Percentiles rank a stretch among this genome's conserved stretches.
phyloP scores from a whole-genome alignment of 2,113 vertebrate genomes.

The Cyprinodon brontotheroides region DNA sequence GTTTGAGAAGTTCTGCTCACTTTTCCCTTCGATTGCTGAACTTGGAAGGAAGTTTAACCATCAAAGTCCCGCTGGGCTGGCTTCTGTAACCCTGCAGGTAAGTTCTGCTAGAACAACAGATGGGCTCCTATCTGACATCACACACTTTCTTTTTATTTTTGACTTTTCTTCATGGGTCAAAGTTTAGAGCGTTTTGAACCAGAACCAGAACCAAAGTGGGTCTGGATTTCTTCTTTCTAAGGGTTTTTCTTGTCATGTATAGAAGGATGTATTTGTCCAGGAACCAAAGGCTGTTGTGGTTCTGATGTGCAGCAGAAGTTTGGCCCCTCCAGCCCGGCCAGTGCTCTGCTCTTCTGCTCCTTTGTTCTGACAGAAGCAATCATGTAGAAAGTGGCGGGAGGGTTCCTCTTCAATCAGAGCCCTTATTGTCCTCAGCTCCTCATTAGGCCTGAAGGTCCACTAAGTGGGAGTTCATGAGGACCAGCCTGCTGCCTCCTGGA shows the following conservation, averaged over 20 bases:
- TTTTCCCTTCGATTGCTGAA: slow-evolving; percentile 55
- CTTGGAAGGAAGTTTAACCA: slow-evolving; percentile 47
- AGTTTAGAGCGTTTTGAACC: too few species aligned
- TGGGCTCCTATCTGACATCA: too few species aligned
- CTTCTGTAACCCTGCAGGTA: slow-evolving; percentile 29
- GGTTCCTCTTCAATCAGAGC: background rate
- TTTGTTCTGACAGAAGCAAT: slow-evolving; percentile 42
- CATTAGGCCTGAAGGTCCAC: background rate
- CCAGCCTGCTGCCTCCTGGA: background rate
- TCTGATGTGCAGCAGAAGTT: background rate
- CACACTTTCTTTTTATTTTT: too few species aligned
- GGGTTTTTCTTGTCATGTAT: too few species aligned
- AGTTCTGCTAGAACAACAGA: background rate
- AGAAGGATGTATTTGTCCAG: too few species aligned
- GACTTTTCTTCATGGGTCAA: too few species aligned
- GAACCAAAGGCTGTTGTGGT: too few species aligned
- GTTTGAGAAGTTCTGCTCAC: slow-evolving; percentile 75
- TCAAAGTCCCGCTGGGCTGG: slow-evolving; percentile 47
- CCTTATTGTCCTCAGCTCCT: background rate
- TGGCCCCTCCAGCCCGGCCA: background rate
- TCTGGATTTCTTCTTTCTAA: too few species aligned
- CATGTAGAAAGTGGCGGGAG: slow-evolving; percentile 72
- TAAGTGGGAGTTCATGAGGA: slow-evolving; percentile 30
- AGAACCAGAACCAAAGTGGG: too few species aligned
- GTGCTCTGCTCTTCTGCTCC: slow-evolving; percentile 41